Evolutionary conservation across 2,797 vertebrate species (phyloP).

Genomic region (Anguilla anguilla): DNA sequence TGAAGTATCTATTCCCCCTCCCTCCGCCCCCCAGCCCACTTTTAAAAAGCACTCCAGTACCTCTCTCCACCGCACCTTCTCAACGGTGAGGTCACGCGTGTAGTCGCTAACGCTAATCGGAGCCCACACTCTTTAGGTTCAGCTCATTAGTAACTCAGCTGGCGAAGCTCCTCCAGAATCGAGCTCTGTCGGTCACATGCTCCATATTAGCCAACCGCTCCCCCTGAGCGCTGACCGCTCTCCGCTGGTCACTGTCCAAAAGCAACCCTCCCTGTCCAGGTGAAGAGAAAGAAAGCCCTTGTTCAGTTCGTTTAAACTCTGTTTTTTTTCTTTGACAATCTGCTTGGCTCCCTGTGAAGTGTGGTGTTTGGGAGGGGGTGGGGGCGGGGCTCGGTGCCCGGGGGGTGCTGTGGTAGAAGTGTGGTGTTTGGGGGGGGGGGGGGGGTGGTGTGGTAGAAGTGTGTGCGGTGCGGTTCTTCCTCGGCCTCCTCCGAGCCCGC

Average conservation of each 20-base stretch:
- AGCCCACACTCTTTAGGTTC: neutral
- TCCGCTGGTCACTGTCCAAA: neutral
- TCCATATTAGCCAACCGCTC: neutral
- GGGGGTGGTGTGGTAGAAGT: neutral
- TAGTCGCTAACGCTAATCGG: neutral
- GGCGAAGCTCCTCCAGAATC: neutral
- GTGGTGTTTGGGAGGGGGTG: constrained; percentile 4
- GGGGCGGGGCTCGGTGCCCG: no score
- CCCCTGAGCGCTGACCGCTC: neutral
- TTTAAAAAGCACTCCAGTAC: neutral
- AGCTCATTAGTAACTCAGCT: no score
- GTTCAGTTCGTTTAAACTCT: neutral
- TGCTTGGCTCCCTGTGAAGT: constrained; percentile 24
- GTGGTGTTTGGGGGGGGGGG: neutral
- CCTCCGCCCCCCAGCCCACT: neutral
- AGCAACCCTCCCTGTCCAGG: neutral
- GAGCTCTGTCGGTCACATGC: neutral
- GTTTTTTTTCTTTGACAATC: neutral
- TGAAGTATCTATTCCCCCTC: neutral
- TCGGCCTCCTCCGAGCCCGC: constrained; percentile 15
- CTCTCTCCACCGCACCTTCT: neutral
- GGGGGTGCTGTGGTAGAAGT: neutral
- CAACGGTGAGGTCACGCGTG: neutral
- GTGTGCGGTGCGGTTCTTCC: neutral
- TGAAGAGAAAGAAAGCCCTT: neutral